phyloP scores from a whole-genome alignment of 2,797 vertebrate genomes.

The Zalophus californianus region DNA sequence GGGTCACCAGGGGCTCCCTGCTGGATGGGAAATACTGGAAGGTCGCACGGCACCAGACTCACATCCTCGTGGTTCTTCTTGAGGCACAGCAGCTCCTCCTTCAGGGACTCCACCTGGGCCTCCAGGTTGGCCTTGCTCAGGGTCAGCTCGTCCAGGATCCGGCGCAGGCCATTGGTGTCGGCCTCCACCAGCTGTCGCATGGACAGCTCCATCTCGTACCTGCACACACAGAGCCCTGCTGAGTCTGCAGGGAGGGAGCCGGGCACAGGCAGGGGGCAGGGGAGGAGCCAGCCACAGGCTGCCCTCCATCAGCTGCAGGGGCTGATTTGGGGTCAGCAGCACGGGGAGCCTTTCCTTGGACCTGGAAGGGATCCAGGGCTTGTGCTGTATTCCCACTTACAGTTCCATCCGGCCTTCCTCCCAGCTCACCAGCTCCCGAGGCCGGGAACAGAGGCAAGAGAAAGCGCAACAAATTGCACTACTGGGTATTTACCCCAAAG shows the following conservation, averaged over 20 bases:
- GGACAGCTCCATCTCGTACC: conserved; percentile 77
- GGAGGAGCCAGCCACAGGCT: background rate
- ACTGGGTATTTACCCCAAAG: too few relatives aligned
- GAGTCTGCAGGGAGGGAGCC: background rate
- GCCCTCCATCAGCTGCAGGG: background rate
- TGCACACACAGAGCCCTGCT: background rate
- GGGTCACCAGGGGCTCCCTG: background rate
- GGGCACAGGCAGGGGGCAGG: accelerated
- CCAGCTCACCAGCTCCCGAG: background rate
- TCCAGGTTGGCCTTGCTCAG: conserved; percentile 80
- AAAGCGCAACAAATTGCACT: background rate
- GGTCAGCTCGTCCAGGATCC: conserved; percentile 80
- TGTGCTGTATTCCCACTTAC: background rate
- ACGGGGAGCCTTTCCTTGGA: background rate
- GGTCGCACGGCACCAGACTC: background rate
- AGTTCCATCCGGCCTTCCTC: background rate
- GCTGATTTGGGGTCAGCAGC: background rate
- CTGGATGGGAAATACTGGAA: accelerated
- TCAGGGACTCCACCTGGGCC: conserved; percentile 82
- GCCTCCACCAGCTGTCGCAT: conserved; percentile 78
- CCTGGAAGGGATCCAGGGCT: background rate
- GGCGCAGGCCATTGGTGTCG: conserved; percentile 74
- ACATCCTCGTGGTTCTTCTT: conserved; percentile 83
- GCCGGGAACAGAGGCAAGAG: background rate
- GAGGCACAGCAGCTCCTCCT: conserved; percentile 82